These are phyloP conservation scores for Pygocentrus nattereri DNA, from an alignment of 2,797 vertebrate species.

Conservation along the genomic window DNA sequence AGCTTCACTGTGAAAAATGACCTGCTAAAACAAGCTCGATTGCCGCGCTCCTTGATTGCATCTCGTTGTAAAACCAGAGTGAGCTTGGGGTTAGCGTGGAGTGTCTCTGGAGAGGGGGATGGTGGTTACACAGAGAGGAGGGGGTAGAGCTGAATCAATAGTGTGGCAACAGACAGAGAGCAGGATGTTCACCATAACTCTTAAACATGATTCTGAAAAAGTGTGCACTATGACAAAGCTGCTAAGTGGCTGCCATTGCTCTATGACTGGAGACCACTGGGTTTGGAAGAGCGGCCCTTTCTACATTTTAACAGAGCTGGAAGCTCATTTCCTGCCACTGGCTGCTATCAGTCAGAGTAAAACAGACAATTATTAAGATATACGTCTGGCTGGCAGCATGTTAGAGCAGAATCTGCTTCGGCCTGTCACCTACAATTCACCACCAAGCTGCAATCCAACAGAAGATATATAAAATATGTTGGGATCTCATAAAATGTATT, in stretches of 20 bases:
- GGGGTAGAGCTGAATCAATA: conserved; percentile 35
- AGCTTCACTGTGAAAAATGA: conserved; percentile 56
- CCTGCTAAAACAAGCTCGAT: conserved; percentile 40
- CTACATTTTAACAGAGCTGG: conserved; percentile 15
- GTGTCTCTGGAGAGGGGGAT: conserved; percentile 17
- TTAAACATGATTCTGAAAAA: conserved; percentile 23
- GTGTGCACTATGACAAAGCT: conserved; percentile 13
- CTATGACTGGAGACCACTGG: conserved; percentile 14
- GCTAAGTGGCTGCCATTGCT: conserved; percentile 16
- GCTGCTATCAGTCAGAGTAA: conserved; percentile 42
- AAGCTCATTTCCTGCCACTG: conserved; percentile 17
- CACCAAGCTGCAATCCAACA: conserved; percentile 23
- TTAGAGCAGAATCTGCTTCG: conserved; percentile 10
- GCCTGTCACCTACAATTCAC: conserved; percentile 44
- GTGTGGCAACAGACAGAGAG: neutral
- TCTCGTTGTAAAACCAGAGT: conserved; percentile 48
- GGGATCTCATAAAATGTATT: neutral
- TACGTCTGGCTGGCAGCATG: conserved; percentile 31
- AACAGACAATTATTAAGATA: conserved; percentile 50
- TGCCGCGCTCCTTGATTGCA: conserved; percentile 51
- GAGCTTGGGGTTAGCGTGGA: conserved; percentile 27
- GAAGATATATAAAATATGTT: conserved; percentile 26
- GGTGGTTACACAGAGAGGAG: neutral
- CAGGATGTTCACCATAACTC: neutral
- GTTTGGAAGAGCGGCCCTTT: conserved; percentile 13